Percentiles rank a stretch among this genome's conserved stretches.
Conservation (phyloP, 1,140 invertebrate genomes). For the Lordiphosa stackelbergi region DNA sequence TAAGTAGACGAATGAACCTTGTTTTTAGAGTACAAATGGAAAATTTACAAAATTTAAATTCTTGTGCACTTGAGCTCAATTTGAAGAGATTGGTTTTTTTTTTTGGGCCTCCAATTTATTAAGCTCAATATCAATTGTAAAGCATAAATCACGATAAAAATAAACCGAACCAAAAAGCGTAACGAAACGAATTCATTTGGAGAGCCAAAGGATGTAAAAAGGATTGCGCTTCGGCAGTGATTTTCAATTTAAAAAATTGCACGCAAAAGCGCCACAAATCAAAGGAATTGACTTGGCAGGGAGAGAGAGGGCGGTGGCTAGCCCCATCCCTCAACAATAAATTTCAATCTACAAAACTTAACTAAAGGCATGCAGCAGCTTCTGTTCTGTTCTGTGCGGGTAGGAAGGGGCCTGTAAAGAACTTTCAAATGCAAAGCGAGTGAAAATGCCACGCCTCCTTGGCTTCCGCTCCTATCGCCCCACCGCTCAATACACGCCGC, state of each 20-base stretch:
- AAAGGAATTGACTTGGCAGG: slow-evolving; percentile 69
- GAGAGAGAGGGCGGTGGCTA: slow-evolving; percentile 9
- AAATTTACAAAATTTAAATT: slow-evolving; percentile 24
- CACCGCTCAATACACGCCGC: slow-evolving; percentile 55
- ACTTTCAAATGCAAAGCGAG: slow-evolving; percentile 65
- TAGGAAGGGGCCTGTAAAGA: slow-evolving; percentile 33
- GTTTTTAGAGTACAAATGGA: slow-evolving; percentile 14
- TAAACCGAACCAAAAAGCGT: slow-evolving; percentile 53
- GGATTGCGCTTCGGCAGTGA: slow-evolving; percentile 68
- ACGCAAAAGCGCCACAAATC: slow-evolving; percentile 74
- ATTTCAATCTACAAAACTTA: slow-evolving; percentile 72
- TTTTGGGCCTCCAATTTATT: slow-evolving; percentile 67
- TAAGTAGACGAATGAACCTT: slow-evolving; percentile 57
- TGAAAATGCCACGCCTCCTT: slow-evolving; percentile 31
- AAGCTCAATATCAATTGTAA: slow-evolving; percentile 73
- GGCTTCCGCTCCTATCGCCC: background rate
- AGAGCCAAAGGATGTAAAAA: slow-evolving; percentile 64
- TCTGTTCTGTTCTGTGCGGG: slow-evolving; percentile 19
- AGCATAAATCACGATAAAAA: slow-evolving; percentile 72
- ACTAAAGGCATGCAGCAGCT: slow-evolving; percentile 51
- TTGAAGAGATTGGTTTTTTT: slow-evolving; percentile 39
- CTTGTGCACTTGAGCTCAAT: slow-evolving; percentile 66
- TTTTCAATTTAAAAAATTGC: slow-evolving; percentile 75
- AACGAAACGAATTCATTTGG: slow-evolving; percentile 68
- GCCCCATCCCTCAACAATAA: slow-evolving; percentile 51